Percentiles rank a stretch among this genome's conserved stretches.
Evolutionary conservation across 2,113 vertebrate species (phyloP).

Genomic region (Laticauda laticaudata): DNA sequence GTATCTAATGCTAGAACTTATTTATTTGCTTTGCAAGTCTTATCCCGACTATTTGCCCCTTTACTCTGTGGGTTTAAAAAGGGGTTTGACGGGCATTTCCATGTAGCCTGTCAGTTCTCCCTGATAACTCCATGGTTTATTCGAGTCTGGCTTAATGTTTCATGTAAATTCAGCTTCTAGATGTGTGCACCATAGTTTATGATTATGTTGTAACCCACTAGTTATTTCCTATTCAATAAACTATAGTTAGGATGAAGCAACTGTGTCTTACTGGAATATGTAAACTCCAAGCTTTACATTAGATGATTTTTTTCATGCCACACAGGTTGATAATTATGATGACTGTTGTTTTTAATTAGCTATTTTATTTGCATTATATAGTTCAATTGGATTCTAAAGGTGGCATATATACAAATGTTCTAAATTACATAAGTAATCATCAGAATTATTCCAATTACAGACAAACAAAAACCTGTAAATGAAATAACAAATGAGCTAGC

Average conservation of each 20-base stretch:
- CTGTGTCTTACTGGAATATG: not conserved
- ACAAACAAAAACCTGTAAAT: not conserved
- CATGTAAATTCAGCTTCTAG: not conserved
- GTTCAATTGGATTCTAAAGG: conserved; percentile 2
- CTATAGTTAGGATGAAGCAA: not conserved
- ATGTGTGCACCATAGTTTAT: not conserved
- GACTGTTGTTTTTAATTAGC: conserved; percentile 1
- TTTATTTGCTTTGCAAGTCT: not conserved
- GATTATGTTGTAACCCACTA: not conserved
- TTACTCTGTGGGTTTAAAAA: not conserved
- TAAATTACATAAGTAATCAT: not conserved
- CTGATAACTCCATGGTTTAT: not conserved
- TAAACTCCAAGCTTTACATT: not conserved
- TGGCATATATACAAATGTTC: not conserved
- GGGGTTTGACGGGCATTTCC: not conserved
- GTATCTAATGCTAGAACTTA: not conserved
- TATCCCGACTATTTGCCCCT: not conserved
- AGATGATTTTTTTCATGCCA: not conserved
- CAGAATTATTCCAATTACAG: not conserved
- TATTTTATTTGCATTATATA: not conserved
- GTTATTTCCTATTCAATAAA: not conserved
- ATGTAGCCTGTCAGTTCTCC: not conserved
- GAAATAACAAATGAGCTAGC: not conserved
- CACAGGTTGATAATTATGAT: not conserved
- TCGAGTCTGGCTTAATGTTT: not conserved